Conservation (phyloP, 2,888 invertebrate genomes). For the Caenorhabditis sp. region DNA sequence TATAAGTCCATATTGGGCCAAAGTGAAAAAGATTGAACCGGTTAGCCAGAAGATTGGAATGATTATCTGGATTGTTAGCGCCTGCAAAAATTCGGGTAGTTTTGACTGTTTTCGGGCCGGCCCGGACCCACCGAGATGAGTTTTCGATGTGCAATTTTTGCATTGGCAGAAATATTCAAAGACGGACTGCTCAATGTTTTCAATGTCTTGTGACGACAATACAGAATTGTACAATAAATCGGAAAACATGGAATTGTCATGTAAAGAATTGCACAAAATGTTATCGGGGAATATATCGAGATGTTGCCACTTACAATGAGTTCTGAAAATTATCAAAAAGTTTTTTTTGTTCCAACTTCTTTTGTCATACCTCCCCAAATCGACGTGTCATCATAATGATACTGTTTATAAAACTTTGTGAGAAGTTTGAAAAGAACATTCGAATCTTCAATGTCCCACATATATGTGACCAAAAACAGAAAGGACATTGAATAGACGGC, state of each 20-base stretch:
- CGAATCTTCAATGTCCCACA: constrained; percentile 15
- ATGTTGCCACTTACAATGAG: constrained; percentile 24
- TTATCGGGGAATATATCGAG: constrained; percentile 18
- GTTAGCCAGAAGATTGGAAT: constrained; percentile 41
- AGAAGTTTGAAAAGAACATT: constrained; percentile 27
- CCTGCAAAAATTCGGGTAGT: not conserved
- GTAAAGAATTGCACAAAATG: constrained; percentile 28
- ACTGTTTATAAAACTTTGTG: constrained; percentile 17
- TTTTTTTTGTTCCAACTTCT: not conserved
- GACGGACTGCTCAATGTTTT: constrained; percentile 22
- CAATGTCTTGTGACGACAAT: constrained; percentile 17
- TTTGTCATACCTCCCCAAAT: constrained; percentile 26
- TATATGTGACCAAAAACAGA: constrained; percentile 11
- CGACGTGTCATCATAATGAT: constrained; percentile 23
- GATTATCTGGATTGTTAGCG: constrained; percentile 38
- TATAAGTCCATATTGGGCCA: constrained; percentile 35
- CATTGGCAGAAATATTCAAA: constrained; percentile 21
- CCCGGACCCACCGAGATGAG: not conserved
- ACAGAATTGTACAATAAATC: constrained; percentile 31
- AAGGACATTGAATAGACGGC: constrained; percentile 22
- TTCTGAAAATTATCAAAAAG: constrained; percentile 10
- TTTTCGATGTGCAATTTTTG: constrained; percentile 31
- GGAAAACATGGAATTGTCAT: constrained; percentile 42
- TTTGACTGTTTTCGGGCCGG: too few species aligned
- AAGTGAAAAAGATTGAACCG: constrained; percentile 29